phyloP scores from a whole-genome alignment of 2,888 invertebrate genomes.

The Macrophya alboannulata region DNA sequence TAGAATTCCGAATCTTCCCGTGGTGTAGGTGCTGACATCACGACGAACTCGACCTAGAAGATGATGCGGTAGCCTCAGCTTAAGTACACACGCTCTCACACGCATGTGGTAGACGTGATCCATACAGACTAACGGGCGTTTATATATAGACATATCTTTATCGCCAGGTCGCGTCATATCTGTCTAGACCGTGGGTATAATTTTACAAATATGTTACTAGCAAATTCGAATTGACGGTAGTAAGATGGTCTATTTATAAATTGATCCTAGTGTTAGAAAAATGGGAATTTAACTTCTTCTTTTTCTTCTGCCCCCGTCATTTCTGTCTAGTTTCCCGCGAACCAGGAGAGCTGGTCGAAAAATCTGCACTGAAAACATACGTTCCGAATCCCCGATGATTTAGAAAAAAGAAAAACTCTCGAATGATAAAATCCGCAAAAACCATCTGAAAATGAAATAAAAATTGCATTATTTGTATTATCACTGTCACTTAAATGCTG shows the following conservation, averaged over 20 bases:
- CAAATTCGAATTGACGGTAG: neutral
- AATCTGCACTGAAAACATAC: neutral
- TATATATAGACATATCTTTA: slow-evolving; percentile 54
- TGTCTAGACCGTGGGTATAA: slow-evolving; percentile 50
- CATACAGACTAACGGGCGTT: slow-evolving; percentile 13
- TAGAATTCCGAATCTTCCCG: slow-evolving; percentile 9
- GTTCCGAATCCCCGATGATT: neutral
- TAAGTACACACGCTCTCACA: slow-evolving; percentile 9
- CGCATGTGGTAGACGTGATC: neutral
- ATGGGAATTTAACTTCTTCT: neutral
- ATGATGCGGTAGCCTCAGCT: slow-evolving; percentile 30
- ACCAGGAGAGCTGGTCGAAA: neutral
- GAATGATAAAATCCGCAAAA: neutral
- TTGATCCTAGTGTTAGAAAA: neutral
- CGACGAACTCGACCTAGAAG: slow-evolving; percentile 56
- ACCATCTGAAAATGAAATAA: neutral
- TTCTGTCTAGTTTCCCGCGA: neutral
- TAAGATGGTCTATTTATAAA: neutral
- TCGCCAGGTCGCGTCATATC: slow-evolving; percentile 50
- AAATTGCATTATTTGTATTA: neutral
- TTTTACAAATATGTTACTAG: slow-evolving; percentile 25
- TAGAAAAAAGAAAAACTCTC: neutral
- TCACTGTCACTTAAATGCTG: neutral
- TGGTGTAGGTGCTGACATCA: slow-evolving; percentile 35
- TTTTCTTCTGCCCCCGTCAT: neutral